These are phyloP conservation scores for Luperina testacea DNA, from an alignment of 2,888 invertebrate genomes.

Conservation along the genomic window DNA sequence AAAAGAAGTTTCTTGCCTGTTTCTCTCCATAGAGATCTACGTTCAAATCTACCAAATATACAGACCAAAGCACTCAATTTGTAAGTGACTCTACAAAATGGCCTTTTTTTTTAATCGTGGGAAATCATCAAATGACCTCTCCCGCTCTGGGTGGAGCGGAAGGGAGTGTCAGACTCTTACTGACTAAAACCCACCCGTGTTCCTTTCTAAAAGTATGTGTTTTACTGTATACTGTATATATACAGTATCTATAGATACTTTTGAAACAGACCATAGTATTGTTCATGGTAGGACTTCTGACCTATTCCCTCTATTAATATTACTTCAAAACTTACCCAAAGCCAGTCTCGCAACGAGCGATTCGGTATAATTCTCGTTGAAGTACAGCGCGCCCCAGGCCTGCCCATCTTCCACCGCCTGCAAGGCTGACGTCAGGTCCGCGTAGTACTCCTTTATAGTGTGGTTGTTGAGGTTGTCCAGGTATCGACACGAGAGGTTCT, in stretches of 20 bases:
- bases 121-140: no score
- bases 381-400: constrained; percentile 97
- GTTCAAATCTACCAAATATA: neutral
- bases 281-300: neutral
- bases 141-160: no score
- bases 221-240: no score
- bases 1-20: neutral
- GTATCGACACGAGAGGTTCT: constrained; percentile 94
- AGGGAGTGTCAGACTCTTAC: no score
- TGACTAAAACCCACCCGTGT: no score
- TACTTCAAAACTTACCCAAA: constrained; percentile 76
- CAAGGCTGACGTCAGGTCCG: constrained; percentile 92
- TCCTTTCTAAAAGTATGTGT: no score
- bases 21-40: no score
- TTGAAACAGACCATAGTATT: neutral
- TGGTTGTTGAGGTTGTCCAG: constrained; percentile 93
- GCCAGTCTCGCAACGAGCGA: constrained; percentile 95
- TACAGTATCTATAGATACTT: neutral
- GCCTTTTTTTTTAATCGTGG: no score
- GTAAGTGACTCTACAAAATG: neutral
- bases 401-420: constrained; percentile 93
- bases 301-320: neutral
- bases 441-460: constrained; percentile 92
- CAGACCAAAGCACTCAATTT: neutral
- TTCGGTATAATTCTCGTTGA: constrained; percentile 97